Evolutionary conservation across 2,797 vertebrate species (phyloP).

Genomic region (Remorina albescens): DNA sequence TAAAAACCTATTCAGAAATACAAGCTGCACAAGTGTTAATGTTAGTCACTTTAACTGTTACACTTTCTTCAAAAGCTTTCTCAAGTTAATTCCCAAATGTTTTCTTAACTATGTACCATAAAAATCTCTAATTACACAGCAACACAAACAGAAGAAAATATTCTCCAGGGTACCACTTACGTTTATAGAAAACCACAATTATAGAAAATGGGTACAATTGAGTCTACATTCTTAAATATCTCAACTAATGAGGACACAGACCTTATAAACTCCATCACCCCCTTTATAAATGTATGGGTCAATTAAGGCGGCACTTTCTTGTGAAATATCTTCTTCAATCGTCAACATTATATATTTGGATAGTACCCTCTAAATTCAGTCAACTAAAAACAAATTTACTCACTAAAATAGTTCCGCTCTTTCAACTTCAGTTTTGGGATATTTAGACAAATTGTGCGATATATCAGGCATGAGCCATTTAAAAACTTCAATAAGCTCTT

Average conservation of each 20-base stretch:
- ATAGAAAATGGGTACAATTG: slow-evolving; percentile 24
- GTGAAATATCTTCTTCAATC: slow-evolving; percentile 34
- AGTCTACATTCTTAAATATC: slow-evolving; percentile 12
- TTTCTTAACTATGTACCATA: neutral
- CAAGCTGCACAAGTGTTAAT: neutral
- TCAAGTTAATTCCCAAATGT: slow-evolving; percentile 6
- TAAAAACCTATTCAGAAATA: neutral
- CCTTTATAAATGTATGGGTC: slow-evolving; percentile 22
- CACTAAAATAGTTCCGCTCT: neutral
- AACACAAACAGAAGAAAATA: slow-evolving; percentile 31
- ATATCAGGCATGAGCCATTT: slow-evolving; percentile 9
- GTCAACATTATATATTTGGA: slow-evolving; percentile 19
- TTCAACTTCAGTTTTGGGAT: neutral
- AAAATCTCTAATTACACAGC: slow-evolving; percentile 16
- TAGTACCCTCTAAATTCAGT: slow-evolving; percentile 13
- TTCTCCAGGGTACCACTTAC: neutral
- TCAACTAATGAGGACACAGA: slow-evolving; percentile 38
- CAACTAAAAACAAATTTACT: neutral
- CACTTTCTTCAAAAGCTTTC: neutral
- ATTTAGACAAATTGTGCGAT: slow-evolving; percentile 1
- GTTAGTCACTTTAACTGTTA: neutral
- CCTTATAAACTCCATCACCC: slow-evolving; percentile 29
- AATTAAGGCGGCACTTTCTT: slow-evolving; percentile 32
- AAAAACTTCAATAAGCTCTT: neutral
- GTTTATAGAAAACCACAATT: slow-evolving; percentile 54